phyloP scores from a whole-genome alignment of 2,113 vertebrate species.

The Apeltes quadracus region DNA sequence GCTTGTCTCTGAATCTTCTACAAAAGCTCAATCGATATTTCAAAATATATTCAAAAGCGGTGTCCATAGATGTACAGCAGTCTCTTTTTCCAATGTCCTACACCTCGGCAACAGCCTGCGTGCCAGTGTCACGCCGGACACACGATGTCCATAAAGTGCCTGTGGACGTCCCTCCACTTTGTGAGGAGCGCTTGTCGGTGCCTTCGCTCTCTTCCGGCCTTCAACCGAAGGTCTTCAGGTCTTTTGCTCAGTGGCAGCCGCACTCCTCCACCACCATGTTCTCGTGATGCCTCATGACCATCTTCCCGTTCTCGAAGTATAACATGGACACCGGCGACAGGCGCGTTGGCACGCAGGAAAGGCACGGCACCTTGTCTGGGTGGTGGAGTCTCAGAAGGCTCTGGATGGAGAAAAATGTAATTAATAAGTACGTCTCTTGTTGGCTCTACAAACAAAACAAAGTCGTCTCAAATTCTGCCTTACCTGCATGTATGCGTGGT shows the following conservation, averaged over 20 bases:
- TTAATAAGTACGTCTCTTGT: neutral
- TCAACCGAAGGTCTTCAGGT: neutral
- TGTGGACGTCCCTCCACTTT: constrained; percentile 9
- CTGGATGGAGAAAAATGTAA: constrained; percentile 77
- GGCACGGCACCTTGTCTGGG: constrained; percentile 81
- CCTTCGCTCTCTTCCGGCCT: neutral
- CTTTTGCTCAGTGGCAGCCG: constrained; percentile 83
- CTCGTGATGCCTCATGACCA: constrained; percentile 84
- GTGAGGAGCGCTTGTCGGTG: neutral
- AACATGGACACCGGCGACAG: constrained; percentile 88
- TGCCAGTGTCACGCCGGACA: constrained; percentile 7
- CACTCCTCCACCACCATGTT: constrained; percentile 89
- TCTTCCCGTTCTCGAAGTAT: constrained; percentile 84
- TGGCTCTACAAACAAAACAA: neutral
- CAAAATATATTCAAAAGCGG: neutral
- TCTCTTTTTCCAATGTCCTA: neutral
- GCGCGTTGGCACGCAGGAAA: constrained; percentile 83
- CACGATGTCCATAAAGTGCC: constrained; percentile 43
- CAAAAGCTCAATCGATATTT: constrained; percentile 1
- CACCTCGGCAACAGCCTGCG: constrained; percentile 24
- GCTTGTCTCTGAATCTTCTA: neutral
- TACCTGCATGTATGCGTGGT: constrained; percentile 91
- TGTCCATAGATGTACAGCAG: neutral
- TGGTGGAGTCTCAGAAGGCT: constrained; percentile 87
- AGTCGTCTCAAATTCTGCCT: constrained; percentile 27